Evolutionary conservation across 2,113 vertebrate species (phyloP), one percentile per base, ranked within the genome.

Genomic region (Orientallactaga bullata): DNA sequence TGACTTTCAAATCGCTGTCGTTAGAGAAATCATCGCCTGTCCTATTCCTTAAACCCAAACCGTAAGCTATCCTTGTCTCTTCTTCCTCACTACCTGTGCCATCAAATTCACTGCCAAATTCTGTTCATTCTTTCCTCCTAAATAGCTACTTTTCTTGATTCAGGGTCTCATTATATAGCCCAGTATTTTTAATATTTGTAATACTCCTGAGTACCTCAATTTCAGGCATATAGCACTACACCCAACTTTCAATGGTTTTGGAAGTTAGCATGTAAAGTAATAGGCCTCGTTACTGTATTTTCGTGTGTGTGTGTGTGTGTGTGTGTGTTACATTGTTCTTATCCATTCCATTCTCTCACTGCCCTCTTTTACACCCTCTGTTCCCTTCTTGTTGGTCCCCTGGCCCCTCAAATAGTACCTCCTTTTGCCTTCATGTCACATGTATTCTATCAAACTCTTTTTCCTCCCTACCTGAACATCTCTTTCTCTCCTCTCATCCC

Each of bases 81-180:
- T 89, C 76, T 85, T 90, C 42, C 30, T 88, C 39, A 47, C 21
- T 13, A 60, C 13, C 28, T 74, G 2, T 37, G 30, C 7, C 58
- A 69, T 65, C 58, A 47, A 68, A 77, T 37, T 68, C 32, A 77
- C 35, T 65, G 24, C n/a, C 61, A 73, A 76, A 37, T 90, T 55
- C 66, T 92, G 30, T 24, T 80, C 39, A 77, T n/a, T 88, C 26
- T 93, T 37, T 86, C 55, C 42, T 89, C 58, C 63, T 28, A 82
- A 74, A 37, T 71, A 51, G 23, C 21, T 86, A 23, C 24, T 76
- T 28, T 8, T 42, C 24, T 76, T 26, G 30, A 32, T 12, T 55
- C 55, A 55, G 55, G 55, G 55, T 55, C 55, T 55, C 55, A 55
- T 11, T 55, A 16, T 13, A 55, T 7, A 55, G 16, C 32, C 28